Conservation (phyloP, 2,113 vertebrate species). For the Anthoscopus minutus region DNA sequence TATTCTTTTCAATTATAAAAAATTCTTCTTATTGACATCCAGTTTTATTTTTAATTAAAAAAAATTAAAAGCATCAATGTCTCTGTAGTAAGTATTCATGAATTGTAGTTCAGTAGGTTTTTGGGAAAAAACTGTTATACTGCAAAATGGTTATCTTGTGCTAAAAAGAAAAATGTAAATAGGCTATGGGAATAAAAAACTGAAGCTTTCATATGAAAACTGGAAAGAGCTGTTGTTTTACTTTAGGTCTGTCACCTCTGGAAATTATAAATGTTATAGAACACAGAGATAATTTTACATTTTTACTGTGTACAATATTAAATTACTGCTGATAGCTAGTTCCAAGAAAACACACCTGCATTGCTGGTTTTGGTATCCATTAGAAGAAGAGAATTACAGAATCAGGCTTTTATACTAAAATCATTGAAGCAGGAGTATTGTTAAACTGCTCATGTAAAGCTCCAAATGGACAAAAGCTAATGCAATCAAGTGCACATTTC, state of each 20-base stretch:
- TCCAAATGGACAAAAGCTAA: neutral
- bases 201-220: neutral
- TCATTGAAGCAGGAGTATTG: slow-evolving; percentile 13
- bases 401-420: neutral
- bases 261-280: neutral
- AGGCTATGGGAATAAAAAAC: neutral
- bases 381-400: neutral
- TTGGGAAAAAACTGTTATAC: neutral
- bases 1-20: neutral
- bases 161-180: neutral
- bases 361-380: neutral
- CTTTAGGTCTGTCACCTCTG: neutral
- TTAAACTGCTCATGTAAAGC: slow-evolving; percentile 18
- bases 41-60: neutral
- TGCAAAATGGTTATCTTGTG: neutral
- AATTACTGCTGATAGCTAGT: neutral
- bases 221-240: neutral
- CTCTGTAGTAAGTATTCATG: neutral
- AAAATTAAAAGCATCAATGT: neutral
- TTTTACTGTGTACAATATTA: neutral
- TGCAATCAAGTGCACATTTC: neutral
- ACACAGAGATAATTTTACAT: neutral
- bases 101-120: neutral
- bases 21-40: neutral
- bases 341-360: neutral